phyloP scores from a whole-genome alignment of 2,113 vertebrate species.

The Oplegnathus fasciatus region DNA sequence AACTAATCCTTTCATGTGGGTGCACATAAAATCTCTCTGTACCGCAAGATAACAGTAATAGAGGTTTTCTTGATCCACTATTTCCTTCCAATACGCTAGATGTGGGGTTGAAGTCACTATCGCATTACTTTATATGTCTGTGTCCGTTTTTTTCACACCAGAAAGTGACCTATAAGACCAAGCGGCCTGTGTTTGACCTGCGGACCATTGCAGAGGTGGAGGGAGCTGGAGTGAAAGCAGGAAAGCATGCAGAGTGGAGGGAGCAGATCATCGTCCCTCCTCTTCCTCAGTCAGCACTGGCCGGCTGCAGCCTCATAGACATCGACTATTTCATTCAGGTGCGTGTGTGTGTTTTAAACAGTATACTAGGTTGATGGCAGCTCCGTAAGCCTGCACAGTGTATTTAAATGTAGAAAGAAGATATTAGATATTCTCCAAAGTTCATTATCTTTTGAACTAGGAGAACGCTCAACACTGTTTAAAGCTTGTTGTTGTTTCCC shows the following conservation, averaged over 20 bases:
- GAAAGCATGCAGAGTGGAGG: slow-evolving; percentile 93
- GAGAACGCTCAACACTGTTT: background rate
- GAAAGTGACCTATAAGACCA: slow-evolving; percentile 96
- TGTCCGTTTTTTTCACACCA: slow-evolving; percentile 57
- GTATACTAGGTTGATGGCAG: too few relatives aligned
- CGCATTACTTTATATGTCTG: background rate
- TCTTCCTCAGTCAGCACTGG: slow-evolving; percentile 92
- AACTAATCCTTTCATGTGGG: slow-evolving; percentile 2
- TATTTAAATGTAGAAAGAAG: background rate
- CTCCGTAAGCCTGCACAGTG: background rate
- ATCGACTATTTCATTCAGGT: slow-evolving; percentile 96
- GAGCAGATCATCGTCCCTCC: slow-evolving; percentile 97
- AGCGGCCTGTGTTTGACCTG: slow-evolving; percentile 91
- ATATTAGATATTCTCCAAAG: background rate
- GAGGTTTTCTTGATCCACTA: background rate
- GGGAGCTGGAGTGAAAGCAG: slow-evolving; percentile 92
- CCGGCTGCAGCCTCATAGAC: slow-evolving; percentile 95
- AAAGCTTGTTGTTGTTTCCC: background rate
- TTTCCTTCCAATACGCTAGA: background rate
- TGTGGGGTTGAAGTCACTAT: background rate
- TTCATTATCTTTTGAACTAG: too few relatives aligned
- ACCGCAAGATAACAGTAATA: background rate
- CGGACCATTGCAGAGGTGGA: slow-evolving; percentile 95
- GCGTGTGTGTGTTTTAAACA: background rate
- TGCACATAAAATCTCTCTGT: background rate